Conservation (phyloP, 2,797 vertebrate genomes). For the Dicrostonyx torquatus region DNA sequence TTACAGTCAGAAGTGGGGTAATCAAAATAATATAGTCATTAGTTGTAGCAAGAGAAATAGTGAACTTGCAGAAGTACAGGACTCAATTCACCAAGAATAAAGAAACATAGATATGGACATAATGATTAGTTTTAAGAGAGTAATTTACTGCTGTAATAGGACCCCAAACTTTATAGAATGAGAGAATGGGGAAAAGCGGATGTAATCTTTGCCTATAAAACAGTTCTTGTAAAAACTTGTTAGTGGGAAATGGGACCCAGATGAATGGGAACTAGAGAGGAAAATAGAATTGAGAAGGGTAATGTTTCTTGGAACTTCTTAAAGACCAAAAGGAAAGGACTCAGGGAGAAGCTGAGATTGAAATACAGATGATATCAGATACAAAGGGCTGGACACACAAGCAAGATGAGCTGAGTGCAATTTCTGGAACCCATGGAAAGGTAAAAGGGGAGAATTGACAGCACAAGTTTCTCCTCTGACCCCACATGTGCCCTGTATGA, state of each 20-base stretch:
- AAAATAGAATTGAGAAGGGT: background rate
- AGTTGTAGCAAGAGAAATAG: background rate
- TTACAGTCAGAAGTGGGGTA: background rate
- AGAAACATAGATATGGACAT: background rate
- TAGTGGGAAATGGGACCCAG: background rate
- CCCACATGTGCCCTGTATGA: no score
- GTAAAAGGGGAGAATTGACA: background rate
- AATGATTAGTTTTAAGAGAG: background rate
- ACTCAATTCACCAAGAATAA: background rate
- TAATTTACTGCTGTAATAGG: background rate
- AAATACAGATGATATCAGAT: background rate
- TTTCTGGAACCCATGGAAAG: background rate
- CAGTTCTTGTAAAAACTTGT: background rate
- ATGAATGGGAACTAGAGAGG: background rate
- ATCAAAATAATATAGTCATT: background rate
- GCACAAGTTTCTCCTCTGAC: background rate
- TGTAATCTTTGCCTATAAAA: background rate
- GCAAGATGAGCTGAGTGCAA: background rate
- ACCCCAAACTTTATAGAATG: background rate
- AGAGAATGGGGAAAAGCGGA: background rate
- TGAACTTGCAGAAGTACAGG: background rate
- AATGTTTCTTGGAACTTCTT: background rate
- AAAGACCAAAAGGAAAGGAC: background rate
- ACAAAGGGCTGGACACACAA: background rate
- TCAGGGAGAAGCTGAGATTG: accelerated